Conservation (phyloP, 2,113 vertebrate species). For the Glaucomys volans region DNA sequence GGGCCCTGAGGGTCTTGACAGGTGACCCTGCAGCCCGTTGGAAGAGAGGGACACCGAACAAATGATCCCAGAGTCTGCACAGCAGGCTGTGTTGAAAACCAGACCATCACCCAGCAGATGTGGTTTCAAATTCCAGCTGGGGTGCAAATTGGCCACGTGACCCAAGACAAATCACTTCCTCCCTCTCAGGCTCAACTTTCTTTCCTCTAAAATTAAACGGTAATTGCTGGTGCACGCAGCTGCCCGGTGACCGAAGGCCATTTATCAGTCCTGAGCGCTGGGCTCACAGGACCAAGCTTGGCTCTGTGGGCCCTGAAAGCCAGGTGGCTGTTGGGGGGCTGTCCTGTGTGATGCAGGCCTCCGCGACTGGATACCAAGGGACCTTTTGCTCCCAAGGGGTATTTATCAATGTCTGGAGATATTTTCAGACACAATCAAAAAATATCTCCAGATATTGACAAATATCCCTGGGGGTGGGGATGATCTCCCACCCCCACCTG, state of each 20-base stretch:
- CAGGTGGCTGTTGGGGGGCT: background rate
- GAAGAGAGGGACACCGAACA: background rate
- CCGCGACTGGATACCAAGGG: background rate
- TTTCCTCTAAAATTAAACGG: background rate
- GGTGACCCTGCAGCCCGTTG: fast-evolving
- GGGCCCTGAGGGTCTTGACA: background rate
- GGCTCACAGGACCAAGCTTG: background rate
- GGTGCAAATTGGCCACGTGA: background rate
- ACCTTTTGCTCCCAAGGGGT: background rate
- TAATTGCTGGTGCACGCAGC: background rate
- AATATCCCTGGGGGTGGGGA: background rate
- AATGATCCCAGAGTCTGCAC: background rate
- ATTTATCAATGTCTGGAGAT: background rate
- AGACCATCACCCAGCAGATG: background rate
- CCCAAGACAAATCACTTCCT: background rate
- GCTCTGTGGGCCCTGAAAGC: fast-evolving
- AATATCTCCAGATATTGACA: background rate
- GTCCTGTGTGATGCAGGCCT: background rate
- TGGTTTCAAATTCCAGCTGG: background rate
- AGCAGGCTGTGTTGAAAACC: background rate
- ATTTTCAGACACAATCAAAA: background rate
- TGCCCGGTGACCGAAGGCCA: too few relatives aligned
- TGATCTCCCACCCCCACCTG: background rate
- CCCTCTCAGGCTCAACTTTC: background rate
- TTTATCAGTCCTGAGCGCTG: background rate